These are phyloP conservation scores for Vombatus ursinus DNA, from an alignment of 2,113 vertebrate genomes.

Conservation along the genomic window DNA sequence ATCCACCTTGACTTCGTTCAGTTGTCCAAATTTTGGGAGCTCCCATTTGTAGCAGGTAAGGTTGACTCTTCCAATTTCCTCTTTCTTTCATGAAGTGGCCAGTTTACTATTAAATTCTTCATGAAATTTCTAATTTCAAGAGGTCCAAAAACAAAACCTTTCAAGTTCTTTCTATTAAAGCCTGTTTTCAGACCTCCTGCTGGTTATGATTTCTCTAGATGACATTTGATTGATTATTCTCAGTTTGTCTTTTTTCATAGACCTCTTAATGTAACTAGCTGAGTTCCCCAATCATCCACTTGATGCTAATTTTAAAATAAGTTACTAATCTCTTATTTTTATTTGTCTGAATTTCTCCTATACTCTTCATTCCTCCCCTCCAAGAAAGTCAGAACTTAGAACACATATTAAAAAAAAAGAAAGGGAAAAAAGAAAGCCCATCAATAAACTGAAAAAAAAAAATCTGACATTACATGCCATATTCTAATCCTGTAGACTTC, in stretches of 20 bases:
- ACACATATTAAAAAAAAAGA: background rate
- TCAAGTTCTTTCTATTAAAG: background rate
- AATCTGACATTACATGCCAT: too few relatives aligned
- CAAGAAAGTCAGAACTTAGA: background rate
- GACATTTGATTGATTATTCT: background rate
- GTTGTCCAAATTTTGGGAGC: background rate
- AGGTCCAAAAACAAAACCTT: background rate
- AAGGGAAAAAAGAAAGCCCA: too few relatives aligned
- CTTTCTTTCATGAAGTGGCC: background rate
- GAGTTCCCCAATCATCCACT: background rate
- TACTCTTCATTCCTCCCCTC: background rate
- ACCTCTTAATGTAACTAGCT: background rate
- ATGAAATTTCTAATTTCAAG: background rate
- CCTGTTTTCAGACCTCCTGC: background rate
- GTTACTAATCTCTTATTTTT: background rate
- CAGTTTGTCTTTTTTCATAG: background rate
- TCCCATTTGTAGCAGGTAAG: background rate
- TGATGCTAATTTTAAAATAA: background rate
- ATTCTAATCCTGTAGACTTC: too few relatives aligned
- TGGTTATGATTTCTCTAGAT: background rate
- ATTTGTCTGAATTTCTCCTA: background rate
- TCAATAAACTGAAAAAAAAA: too few relatives aligned
- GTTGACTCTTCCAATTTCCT: background rate
- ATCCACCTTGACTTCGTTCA: background rate
- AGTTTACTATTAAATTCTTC: background rate